phyloP scores from a whole-genome alignment of 2,797 vertebrate genomes.

The Epinephelus awoara region DNA sequence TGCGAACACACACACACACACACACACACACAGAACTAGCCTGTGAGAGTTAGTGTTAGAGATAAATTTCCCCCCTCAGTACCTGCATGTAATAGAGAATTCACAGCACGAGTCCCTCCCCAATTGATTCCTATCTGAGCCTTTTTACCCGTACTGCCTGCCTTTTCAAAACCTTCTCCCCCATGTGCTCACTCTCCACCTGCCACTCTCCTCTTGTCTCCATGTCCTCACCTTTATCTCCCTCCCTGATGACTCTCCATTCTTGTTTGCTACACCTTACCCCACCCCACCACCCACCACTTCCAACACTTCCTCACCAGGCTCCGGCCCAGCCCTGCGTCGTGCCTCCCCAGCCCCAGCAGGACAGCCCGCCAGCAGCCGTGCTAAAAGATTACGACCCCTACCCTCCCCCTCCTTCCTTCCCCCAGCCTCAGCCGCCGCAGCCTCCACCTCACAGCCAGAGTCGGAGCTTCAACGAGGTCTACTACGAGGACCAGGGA shows the following conservation, averaged over 20 bases:
- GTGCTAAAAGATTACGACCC: slow-evolving; percentile 84
- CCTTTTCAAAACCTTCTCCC: slow-evolving; percentile 55
- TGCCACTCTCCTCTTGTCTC: slow-evolving; percentile 41
- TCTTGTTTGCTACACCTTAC: slow-evolving; percentile 31
- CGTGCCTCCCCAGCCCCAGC: slow-evolving; percentile 76
- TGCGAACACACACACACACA: background rate
- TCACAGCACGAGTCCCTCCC: slow-evolving; percentile 70
- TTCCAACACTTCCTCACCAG: slow-evolving; percentile 52
- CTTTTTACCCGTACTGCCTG: slow-evolving; percentile 48
- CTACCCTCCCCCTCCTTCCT: slow-evolving; percentile 83
- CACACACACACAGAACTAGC: slow-evolving; percentile 33
- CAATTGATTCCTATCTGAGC: slow-evolving; percentile 60
- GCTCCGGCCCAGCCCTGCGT: slow-evolving; percentile 74
- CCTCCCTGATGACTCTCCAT: slow-evolving; percentile 25
- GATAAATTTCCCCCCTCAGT: slow-evolving; percentile 34
- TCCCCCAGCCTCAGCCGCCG: slow-evolving; percentile 81
- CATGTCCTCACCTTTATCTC: slow-evolving; percentile 33
- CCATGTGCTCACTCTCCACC: slow-evolving; percentile 48
- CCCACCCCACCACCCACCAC: background rate
- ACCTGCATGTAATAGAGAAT: slow-evolving; percentile 68
- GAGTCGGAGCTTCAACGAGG: slow-evolving; percentile 80
- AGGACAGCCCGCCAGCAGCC: slow-evolving; percentile 76
- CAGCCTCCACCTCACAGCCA: slow-evolving; percentile 82
- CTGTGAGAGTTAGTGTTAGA: slow-evolving; percentile 41
- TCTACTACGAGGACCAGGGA: slow-evolving; percentile 80